Base-by-base conservation (phyloP, 2,888 invertebrate genomes). In the Mesorhabditis belari region DNA sequence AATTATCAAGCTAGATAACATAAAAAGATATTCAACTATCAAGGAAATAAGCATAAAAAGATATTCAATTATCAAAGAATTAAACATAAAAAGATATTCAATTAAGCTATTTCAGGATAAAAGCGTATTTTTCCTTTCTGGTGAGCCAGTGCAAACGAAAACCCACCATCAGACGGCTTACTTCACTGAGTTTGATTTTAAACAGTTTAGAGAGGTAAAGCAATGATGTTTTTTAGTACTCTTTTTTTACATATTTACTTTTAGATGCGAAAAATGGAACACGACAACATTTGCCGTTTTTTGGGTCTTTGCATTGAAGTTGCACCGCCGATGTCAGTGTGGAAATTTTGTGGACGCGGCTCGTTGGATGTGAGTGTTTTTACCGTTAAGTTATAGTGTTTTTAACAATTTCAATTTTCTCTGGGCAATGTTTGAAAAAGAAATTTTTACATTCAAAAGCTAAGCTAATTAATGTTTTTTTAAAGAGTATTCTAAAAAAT, bases 261-360 rank as follows among this genome's bases (percentile, higher is more conserved):
- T 60, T 53, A 76, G 67, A 49, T 78, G 56, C 60, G 76, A 6
- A 69, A 75, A 52, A 57, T 79, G 57, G 76, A 79, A 21, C 72
- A 79, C 62, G 74, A 75, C 29, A 79, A 79, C 61, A 35, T 75
- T n/a, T 77, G 79, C 65, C 70, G 70, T 28, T 80, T 79, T 53
- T 60, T 77, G 25, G 79, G 79, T 2, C 21, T 79, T 28, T 76
- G 74, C 21, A 66, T 76, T 24, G 79, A 79, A 54, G 71, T 66
- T 1, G 67, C 72, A 0, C 66, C 67, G 4, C 67, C 70, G 50
- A 25, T 75, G 24, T 63, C 76, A 3, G 62, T 77, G 6, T 77
- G 78, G 77, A 76, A 73, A 58, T 73, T 69, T 62, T 79, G 77
- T 60, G 66, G 65, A 55, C 55, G 77, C 9, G 70, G 70, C 1